A percentile compares a stretch with the other conserved stretches of the same genome.
Conservation (phyloP, 2,888 invertebrate genomes). For the Noctua comes region DNA sequence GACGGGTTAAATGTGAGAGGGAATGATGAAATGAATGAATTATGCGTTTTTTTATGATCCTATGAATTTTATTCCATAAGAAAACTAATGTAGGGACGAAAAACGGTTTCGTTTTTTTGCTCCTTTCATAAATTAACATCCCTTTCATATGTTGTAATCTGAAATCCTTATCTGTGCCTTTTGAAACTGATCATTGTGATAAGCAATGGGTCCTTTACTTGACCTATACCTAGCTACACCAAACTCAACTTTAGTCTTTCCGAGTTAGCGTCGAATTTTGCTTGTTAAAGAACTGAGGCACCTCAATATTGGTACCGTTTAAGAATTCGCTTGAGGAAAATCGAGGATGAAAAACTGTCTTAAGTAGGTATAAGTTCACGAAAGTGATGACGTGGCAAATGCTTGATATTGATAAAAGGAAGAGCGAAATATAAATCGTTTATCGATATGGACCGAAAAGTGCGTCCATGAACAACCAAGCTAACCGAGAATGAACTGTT, state of each 20-base stretch:
- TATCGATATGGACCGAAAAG: constrained; percentile 5
- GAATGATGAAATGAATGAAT: too few relatives aligned
- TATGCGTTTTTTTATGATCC: neutral
- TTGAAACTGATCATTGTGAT: neutral
- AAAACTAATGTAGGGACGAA: neutral
- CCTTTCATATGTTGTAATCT: neutral
- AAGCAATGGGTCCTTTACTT: neutral
- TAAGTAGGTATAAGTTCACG: neutral
- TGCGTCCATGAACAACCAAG: neutral
- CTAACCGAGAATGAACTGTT: neutral
- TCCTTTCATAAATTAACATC: neutral
- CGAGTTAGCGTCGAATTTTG: neutral
- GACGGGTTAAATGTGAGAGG: too few relatives aligned
- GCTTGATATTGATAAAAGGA: constrained; percentile 15
- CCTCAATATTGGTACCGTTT: neutral
- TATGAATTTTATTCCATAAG: neutral
- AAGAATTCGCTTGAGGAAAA: neutral
- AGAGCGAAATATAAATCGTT: constrained; percentile 24
- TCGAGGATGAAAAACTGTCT: neutral
- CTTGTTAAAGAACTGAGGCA: neutral
- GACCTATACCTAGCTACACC: neutral
- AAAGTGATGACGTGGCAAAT: constrained; percentile 33
- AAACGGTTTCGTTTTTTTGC: neutral
- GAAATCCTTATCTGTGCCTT: neutral
- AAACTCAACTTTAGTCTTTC: constrained; percentile 3